Conservation (phyloP, 2,797 vertebrate genomes). For the Enteromius unitaeniatus region DNA sequence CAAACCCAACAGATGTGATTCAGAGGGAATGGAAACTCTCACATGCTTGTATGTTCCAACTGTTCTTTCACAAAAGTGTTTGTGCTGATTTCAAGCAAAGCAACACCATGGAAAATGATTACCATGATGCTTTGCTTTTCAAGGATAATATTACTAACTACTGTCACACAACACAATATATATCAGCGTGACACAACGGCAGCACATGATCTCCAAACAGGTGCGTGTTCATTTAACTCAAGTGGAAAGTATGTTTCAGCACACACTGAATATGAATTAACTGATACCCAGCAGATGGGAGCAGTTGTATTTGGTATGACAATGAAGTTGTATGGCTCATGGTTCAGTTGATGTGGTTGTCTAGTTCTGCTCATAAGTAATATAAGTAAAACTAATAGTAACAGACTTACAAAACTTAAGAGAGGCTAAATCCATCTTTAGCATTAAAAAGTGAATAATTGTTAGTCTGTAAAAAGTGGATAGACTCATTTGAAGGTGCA, state of each 20-base stretch:
- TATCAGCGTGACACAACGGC: slow-evolving; percentile 32
- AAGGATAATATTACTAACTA: slow-evolving; percentile 52
- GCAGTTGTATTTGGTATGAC: neutral
- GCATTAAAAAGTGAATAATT: slow-evolving; percentile 1
- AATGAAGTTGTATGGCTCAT: slow-evolving; percentile 8
- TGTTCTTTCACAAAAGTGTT: slow-evolving; percentile 33
- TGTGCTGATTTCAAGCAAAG: slow-evolving; percentile 46
- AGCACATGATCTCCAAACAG: slow-evolving; percentile 7
- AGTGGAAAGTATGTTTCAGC: slow-evolving; percentile 45
- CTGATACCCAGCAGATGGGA: slow-evolving; percentile 37
- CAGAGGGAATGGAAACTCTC: slow-evolving; percentile 1
- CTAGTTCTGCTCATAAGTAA: slow-evolving; percentile 34
- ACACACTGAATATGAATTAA: slow-evolving; percentile 41
- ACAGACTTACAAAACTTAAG: neutral
- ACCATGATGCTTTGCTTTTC: slow-evolving; percentile 33
- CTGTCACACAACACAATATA: slow-evolving; percentile 24
- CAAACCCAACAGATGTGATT: slow-evolving; percentile 29
- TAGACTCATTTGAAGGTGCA: slow-evolving; percentile 33
- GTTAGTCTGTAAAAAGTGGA: slow-evolving; percentile 32
- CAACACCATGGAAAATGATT: slow-evolving; percentile 19
- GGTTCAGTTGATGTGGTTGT: slow-evolving; percentile 18
- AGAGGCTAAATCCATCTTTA: slow-evolving; percentile 15
- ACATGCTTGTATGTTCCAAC: slow-evolving; percentile 14
- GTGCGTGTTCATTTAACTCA: slow-evolving; percentile 19
- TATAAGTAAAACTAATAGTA: slow-evolving; percentile 16